Conservation (phyloP, 2,113 vertebrate genomes). For the Serilophus lunatus region DNA sequence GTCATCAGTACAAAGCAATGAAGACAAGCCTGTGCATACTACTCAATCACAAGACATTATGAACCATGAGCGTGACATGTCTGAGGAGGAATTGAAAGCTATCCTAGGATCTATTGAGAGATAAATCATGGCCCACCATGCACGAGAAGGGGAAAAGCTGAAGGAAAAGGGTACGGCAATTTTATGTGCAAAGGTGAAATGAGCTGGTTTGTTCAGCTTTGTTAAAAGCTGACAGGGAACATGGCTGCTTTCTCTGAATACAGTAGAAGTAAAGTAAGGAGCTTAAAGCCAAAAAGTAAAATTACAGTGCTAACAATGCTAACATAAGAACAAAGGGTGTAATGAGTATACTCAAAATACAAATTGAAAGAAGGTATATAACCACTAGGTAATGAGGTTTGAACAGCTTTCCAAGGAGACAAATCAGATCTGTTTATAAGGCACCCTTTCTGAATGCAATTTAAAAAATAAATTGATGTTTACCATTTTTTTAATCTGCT, state of each 20-base stretch:
- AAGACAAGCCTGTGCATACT: not conserved
- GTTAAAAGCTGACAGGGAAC: not conserved
- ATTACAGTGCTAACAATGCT: not conserved
- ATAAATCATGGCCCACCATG: not conserved
- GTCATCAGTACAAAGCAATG: not conserved
- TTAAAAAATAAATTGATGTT: slow-evolving; percentile 38
- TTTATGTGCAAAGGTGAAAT: not conserved
- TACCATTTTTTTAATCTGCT: slow-evolving; percentile 29
- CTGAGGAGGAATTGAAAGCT: not conserved
- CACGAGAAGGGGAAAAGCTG: not conserved
- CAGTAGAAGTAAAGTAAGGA: not conserved
- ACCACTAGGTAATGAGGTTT: slow-evolving; percentile 24
- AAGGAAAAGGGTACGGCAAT: not conserved
- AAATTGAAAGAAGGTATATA: slow-evolving; percentile 57
- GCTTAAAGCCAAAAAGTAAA: not conserved
- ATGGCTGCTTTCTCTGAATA: not conserved
- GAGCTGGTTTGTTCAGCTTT: not conserved
- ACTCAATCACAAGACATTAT: not conserved
- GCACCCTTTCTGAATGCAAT: slow-evolving; percentile 41
- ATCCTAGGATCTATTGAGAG: not conserved
- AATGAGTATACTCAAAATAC: slow-evolving; percentile 3
- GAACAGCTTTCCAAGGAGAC: not conserved
- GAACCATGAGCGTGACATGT: not conserved
- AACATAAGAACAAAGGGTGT: not conserved
- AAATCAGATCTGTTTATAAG: slow-evolving; percentile 49